Base-by-base conservation (phyloP, 1,140 invertebrate species). In the Cotesia glomerata region DNA sequence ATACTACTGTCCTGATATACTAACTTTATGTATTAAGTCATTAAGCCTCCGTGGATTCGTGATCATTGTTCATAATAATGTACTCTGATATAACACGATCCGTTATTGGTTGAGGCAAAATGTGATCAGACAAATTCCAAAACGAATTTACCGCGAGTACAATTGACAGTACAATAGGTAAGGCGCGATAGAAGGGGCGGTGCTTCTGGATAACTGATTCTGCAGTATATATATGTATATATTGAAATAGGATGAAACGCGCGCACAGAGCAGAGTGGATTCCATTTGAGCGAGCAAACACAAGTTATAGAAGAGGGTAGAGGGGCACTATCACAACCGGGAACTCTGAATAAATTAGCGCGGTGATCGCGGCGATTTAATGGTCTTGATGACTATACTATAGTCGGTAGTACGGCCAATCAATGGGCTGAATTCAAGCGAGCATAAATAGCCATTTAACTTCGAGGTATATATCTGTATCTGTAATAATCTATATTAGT, bases 291-390 rank as follows among this genome's bases (percentile, higher is more conserved):
- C 18, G 16, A 52, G 39, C 16, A 32, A 51, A 45, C 39, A 45
- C 39, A 45, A 45, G 39, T 45, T 45, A 45, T 45, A 45, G 36
- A 26, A 8, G 49, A 9, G 1, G 49, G 13, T 8, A 51, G 39
- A 16, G 61, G 69, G 61, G 13, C 5, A 18, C 51, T 26, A 32
- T 59, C 54, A 67, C 62, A 58, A 5, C 34, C 62, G 26, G 51
- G 9, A 61, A 71, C 64, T 72, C 70, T 45, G 70, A 72, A 72
- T 72, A 72, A 72, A 72, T 72, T 72, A 72, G 71, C 56, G 71
- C 45, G 9, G 52, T 61, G 56, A 49, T 45, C 56, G 39, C 36
- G 54, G 26, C 51, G 36, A 72, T 72, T 59, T 72, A 67, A 67
- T 67, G 54, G 66, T 16, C 9, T 13, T 36, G 26, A 51, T 49